These are phyloP conservation scores for Salpingus planirostris DNA, from an alignment of 2,888 invertebrate genomes.

Conservation along the genomic window DNA sequence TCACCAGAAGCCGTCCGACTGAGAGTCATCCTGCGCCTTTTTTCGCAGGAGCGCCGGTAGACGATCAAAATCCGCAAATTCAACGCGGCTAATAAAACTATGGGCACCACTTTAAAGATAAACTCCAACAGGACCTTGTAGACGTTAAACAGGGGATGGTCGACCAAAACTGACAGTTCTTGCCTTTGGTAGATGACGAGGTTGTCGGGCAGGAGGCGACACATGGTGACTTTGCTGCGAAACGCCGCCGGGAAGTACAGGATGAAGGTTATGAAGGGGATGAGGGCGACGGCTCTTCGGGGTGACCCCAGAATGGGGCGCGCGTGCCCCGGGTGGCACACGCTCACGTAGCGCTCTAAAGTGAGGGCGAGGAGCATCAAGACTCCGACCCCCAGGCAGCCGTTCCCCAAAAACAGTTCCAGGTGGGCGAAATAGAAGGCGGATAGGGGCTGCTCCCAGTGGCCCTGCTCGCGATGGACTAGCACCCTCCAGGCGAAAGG, in stretches of 20 bases:
- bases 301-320: conserved; percentile 53
- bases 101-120: conserved; percentile 60
- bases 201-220: conserved; percentile 40
- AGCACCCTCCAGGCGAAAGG: conserved; percentile 59
- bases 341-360: conserved; percentile 64
- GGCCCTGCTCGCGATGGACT: conserved; percentile 55
- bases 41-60: conserved; percentile 56
- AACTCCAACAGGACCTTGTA: conserved; percentile 57
- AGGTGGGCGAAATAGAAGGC: conserved; percentile 63
- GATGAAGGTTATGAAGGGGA: conserved; percentile 55
- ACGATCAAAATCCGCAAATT: conserved; percentile 58
- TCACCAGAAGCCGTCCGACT: conserved; percentile 49
- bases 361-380: conserved; percentile 68
- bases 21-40: conserved; percentile 56
- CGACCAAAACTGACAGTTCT: conserved; percentile 32
- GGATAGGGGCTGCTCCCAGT: conserved; percentile 54
- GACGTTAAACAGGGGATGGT: conserved; percentile 38
- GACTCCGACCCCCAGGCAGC: conserved; percentile 64
- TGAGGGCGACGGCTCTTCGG: conserved; percentile 54
- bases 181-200: conserved; percentile 47
- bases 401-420: conserved; percentile 63
- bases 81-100: conserved; percentile 54
- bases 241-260: conserved; percentile 62
- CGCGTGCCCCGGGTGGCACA: conserved; percentile 62
- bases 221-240: conserved; percentile 48